Conservation (phyloP, 2,113 vertebrate genomes). For the Smithornis capensis region DNA sequence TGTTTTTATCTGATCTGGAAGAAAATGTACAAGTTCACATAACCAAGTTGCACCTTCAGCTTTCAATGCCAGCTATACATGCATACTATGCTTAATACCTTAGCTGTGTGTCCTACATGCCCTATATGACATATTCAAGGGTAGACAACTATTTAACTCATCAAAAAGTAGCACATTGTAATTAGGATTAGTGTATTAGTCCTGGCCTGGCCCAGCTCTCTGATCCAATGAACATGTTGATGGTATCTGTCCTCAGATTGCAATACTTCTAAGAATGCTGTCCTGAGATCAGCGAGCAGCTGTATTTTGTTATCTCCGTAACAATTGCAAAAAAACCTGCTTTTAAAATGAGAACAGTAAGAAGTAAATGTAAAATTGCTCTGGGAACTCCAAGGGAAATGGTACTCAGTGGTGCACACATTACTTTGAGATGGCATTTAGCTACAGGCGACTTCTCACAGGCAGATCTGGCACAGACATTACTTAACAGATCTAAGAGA, state of each 20-base stretch:
- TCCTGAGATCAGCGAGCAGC: not conserved
- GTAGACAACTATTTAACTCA: not conserved
- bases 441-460: not conserved
- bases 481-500: not conserved
- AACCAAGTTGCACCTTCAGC: not conserved
- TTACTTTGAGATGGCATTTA: not conserved
- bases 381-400: not conserved
- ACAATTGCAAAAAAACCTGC: not conserved
- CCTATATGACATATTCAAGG: not conserved
- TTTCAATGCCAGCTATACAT: not conserved
- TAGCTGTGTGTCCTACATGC: not conserved
- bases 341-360: not conserved
- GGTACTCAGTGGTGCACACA: not conserved
- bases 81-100: not conserved
- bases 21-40: constrained; percentile 40
- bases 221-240: not conserved
- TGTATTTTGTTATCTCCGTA: not conserved
- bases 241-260: not conserved
- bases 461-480: not conserved
- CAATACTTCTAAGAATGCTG: not conserved
- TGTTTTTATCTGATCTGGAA: constrained; percentile 43
- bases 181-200: not conserved
- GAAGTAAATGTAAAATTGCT: not conserved
- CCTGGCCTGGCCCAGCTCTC: not conserved
- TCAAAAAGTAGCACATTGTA: not conserved